These are phyloP conservation scores for Cephonodes hylas DNA, from an alignment of 2,888 invertebrate genomes.

Conservation along the genomic window DNA sequence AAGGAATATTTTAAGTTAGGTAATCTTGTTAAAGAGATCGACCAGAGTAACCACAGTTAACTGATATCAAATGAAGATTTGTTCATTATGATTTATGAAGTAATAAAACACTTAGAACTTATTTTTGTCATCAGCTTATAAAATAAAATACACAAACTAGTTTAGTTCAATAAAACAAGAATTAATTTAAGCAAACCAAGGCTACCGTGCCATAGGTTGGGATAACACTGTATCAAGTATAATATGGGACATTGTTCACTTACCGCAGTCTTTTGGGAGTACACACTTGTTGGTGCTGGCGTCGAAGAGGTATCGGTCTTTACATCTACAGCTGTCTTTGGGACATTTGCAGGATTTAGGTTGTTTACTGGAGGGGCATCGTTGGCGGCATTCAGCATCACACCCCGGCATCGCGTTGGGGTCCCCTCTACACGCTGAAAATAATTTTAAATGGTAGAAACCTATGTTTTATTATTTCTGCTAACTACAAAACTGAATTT, in stretches of 20 bases:
- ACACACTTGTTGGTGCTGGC: slow-evolving; percentile 12
- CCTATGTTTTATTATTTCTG: background rate
- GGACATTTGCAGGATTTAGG: slow-evolving; percentile 11
- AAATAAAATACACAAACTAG: too few species aligned
- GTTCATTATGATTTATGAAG: too few species aligned
- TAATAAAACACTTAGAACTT: too few species aligned
- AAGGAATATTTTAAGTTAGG: too few species aligned
- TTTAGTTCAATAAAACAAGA: too few species aligned
- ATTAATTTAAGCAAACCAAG: too few species aligned
- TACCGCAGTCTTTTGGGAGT: background rate
- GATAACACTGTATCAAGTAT: background rate
- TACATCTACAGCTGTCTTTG: slow-evolving; percentile 29
- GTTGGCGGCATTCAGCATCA: slow-evolving; percentile 24
- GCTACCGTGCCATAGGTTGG: too few species aligned
- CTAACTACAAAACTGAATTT: too few species aligned
- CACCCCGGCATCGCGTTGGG: slow-evolving; percentile 29
- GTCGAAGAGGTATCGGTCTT: slow-evolving; percentile 21
- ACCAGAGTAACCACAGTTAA: too few species aligned
- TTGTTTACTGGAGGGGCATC: slow-evolving; percentile 24
- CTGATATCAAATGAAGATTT: too few species aligned
- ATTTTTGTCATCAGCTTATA: too few species aligned
- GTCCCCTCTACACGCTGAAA: slow-evolving; percentile 27
- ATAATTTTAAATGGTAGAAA: background rate
- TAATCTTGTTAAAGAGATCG: too few species aligned
- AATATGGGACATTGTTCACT: background rate